Evolutionary conservation across 2,888 invertebrate genomes (phyloP).

Genomic region (Endomychus coccineus): DNA sequence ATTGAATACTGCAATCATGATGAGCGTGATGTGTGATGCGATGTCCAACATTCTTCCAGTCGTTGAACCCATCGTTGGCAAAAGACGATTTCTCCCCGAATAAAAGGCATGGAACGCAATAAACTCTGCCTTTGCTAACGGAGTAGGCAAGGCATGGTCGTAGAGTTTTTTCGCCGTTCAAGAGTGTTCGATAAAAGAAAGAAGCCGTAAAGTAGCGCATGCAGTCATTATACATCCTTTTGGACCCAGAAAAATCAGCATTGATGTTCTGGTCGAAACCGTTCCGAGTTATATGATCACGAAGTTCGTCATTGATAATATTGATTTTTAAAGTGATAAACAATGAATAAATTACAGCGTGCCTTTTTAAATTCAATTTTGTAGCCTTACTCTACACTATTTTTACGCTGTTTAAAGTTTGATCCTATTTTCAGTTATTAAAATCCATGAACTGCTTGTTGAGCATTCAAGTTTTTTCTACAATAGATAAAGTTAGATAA

Average conservation of each 20-base stretch:
- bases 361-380: too few species aligned
- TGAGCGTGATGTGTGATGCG: not conserved
- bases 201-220: not conserved
- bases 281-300: not conserved
- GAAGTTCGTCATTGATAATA: too few species aligned
- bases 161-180: constrained; percentile 3
- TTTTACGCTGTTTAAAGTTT: too few species aligned
- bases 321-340: too few species aligned
- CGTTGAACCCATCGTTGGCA: not conserved
- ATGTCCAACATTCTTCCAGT: constrained; percentile 1
- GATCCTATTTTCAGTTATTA: too few species aligned
- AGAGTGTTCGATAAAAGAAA: not conserved
- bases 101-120: not conserved
- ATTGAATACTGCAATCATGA: not conserved
- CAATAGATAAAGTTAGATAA: too few species aligned
- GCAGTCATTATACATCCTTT: not conserved
- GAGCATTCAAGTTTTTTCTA: too few species aligned
- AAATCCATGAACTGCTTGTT: too few species aligned
- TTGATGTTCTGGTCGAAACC: not conserved
- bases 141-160: constrained; percentile 1
- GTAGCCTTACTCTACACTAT: too few species aligned
- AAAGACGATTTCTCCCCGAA: not conserved
- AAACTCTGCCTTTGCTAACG: not conserved
- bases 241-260: not conserved
- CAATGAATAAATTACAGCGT: too few species aligned